Evolutionary conservation across 35 echinoderm and acorn worm species (phyloP).

Genomic region (Acanthaster planci): DNA sequence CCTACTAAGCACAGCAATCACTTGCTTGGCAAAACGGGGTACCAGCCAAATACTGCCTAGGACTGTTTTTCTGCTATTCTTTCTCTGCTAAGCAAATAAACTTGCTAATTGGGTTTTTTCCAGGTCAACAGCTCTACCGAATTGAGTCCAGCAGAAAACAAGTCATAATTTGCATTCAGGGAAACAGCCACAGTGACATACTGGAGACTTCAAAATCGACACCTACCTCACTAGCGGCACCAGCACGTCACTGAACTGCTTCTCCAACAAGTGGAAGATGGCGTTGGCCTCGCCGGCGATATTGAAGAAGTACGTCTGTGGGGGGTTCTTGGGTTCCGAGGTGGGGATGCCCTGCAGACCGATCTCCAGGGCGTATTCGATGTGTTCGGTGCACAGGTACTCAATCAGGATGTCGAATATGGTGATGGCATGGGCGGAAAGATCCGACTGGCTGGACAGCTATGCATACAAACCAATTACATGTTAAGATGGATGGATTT

Average conservation of each 20-base stretch:
- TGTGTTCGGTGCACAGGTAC: constrained; percentile 90
- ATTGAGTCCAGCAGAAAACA: neutral
- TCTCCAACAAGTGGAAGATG: constrained; percentile 94
- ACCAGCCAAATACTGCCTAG: no score
- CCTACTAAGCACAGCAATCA: no score
- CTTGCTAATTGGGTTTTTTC: neutral
- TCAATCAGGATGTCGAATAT: constrained; percentile 84
- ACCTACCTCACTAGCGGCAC: constrained; percentile 94
- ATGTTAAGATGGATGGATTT: no score
- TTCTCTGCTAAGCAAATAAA: no score
- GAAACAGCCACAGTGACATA: no score
- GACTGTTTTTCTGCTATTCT: no score
- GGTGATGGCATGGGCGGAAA: constrained; percentile 77
- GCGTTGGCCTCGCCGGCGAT: constrained; percentile 89
- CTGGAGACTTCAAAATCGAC: no score
- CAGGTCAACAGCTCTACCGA: neutral
- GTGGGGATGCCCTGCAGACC: constrained; percentile 83
- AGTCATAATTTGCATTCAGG: neutral
- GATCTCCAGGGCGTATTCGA: constrained; percentile 91
- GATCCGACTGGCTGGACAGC: constrained; percentile 78
- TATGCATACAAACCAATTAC: constrained; percentile 20
- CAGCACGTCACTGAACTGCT: constrained; percentile 91
- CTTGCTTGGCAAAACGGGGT: no score
- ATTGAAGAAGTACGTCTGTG: constrained; percentile 93
- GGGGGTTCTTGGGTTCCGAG: constrained; percentile 57